Evolutionary conservation across 1,140 invertebrate genomes (phyloP).

Genomic region (Archegozetes longisetosus): DNA sequence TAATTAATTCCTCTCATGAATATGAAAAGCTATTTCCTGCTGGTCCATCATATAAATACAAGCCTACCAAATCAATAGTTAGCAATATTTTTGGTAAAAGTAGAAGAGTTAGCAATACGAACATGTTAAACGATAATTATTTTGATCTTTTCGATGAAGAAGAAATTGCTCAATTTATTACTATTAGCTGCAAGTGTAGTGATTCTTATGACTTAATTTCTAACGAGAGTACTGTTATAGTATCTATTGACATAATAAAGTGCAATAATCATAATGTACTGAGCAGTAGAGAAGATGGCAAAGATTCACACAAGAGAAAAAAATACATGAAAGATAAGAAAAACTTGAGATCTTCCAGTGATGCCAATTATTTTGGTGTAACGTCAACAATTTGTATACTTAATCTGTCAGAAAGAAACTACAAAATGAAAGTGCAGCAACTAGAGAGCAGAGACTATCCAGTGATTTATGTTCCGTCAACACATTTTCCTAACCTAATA

Average conservation of each 20-base stretch:
- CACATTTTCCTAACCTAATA: slow-evolving; percentile 4
- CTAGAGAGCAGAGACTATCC: neutral
- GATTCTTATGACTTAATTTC: neutral
- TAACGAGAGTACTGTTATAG: neutral
- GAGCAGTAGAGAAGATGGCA: too few relatives aligned
- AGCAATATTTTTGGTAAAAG: neutral
- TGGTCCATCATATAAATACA: neutral
- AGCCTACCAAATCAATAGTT: neutral
- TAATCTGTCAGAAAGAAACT: neutral
- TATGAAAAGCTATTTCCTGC: neutral
- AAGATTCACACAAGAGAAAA: too few relatives aligned
- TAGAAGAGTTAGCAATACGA: neutral
- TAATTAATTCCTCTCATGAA: neutral
- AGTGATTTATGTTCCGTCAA: neutral
- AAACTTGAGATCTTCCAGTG: neutral
- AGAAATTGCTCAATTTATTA: neutral
- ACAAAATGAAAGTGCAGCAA: neutral
- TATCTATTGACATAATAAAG: neutral
- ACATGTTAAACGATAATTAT: neutral
- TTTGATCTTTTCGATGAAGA: neutral
- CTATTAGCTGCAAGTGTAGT: neutral
- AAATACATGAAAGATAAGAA: too few relatives aligned
- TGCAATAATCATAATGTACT: neutral
- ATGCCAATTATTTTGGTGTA: neutral
- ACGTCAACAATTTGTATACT: neutral